These are phyloP conservation scores for Ianthella basta DNA, from an alignment of 37 sponge, comb jelly and placozoan genomes.

Conservation along the genomic window DNA sequence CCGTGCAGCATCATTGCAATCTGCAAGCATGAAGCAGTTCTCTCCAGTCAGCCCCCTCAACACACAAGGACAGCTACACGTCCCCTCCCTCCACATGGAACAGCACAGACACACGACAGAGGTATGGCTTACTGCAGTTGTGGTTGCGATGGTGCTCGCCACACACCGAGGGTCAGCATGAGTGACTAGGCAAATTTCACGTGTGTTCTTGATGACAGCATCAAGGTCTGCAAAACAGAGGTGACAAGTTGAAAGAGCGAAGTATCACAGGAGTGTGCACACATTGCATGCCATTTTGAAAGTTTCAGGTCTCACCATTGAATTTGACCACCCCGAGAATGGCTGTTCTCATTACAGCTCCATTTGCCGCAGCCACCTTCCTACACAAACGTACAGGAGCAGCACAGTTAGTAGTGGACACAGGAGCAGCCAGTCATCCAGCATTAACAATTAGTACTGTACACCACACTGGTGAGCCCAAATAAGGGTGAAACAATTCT, in stretches of 20 bases:
- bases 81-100: too few relatives aligned
- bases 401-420: too few relatives aligned
- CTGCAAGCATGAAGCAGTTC: conserved; percentile 36
- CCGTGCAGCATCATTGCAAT: conserved; percentile 86
- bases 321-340: conserved; percentile 78
- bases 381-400: too few relatives aligned
- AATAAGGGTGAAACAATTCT: too few relatives aligned
- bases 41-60: too few relatives aligned
- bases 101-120: too few relatives aligned
- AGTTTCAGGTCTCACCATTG: conserved; percentile 71
- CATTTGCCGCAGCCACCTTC: conserved; percentile 88
- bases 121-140: conserved; percentile 90
- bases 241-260: neutral
- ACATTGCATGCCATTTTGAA: neutral
- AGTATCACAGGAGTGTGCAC: neutral
- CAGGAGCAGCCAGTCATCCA: too few relatives aligned
- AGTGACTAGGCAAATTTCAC: conserved; percentile 60
- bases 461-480: too few relatives aligned
- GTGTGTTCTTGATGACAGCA: conserved; percentile 71
- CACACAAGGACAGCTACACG: too few relatives aligned
- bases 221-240: conserved; percentile 57
- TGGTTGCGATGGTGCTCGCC: conserved; percentile 86
- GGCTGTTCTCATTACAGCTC: conserved; percentile 90
- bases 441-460: too few relatives aligned
- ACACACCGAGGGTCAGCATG: conserved; percentile 93